Base-by-base conservation (phyloP, 2,113 vertebrate genomes). In the Sceloporus tristichus region DNA sequence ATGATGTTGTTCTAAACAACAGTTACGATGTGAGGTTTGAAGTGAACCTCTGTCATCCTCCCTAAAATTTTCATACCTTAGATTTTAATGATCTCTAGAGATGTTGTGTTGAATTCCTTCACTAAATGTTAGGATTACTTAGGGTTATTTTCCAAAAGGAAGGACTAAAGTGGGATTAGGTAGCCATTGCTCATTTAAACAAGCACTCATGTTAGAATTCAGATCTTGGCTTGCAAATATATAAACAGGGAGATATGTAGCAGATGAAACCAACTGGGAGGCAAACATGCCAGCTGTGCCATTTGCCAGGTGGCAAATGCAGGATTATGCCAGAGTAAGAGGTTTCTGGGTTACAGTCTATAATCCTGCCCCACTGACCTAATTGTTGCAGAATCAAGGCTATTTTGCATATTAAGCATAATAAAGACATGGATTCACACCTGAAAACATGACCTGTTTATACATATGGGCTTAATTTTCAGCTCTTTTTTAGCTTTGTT, bases 391-490 rank as follows among this genome's bases (percentile, higher is more conserved):
- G 19, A 62, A 82, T 90, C 54, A 0, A 0, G 86, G 79, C 84
- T 87, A 81, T 70, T 92, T 89, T 87, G 85, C 38, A 0, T 66
- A 27, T 88, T 89, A 89, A 25, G 66, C 59, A 76, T 76, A 56
- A 84, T 38, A 87, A 53, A 95, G 92, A 91, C 14, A 34, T 0
- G 85, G 79, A 13, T 85, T 84, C 48, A 74, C 83, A 89, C 92
- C 84, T 89, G 90, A 71, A 68, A 94, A 88, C 86, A 87, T 88
- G 62, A 82, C 87, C 84, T 18, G 23, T 53, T 89, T 29, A 23
- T 79, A 89, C 92, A 92, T 87, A 71, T 91, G 91, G 92, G 42
- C 86, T 89, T 92, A 87, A 95, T 95, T 95, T 93, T 74, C 89
- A 93, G 23, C 62, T 75, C 88, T 88, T 86, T 82, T 90, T 81